These are phyloP conservation scores for Scaptomyza cyrtandrae DNA, from an alignment of 2,888 invertebrate genomes.

Conservation along the genomic window DNA sequence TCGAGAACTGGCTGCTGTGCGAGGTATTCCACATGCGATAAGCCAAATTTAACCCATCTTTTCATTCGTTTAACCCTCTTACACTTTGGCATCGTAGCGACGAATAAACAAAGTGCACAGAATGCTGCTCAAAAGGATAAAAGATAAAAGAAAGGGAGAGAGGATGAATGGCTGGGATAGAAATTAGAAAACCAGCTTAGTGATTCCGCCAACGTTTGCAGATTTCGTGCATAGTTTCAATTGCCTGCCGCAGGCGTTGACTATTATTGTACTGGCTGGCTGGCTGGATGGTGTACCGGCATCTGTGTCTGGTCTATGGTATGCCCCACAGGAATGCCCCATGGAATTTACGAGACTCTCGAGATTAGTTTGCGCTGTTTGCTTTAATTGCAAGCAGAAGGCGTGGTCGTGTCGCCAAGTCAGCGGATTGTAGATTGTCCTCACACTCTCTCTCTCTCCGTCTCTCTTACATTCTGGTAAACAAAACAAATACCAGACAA, in stretches of 20 bases:
- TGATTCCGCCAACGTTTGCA: constrained; percentile 71
- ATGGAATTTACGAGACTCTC: constrained; percentile 75
- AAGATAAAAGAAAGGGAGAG: neutral
- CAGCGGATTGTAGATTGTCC: constrained; percentile 58
- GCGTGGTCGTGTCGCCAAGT: constrained; percentile 73
- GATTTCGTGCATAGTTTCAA: constrained; percentile 72
- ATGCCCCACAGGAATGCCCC: constrained; percentile 67
- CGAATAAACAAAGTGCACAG: constrained; percentile 49
- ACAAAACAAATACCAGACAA: constrained; percentile 24
- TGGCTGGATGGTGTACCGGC: constrained; percentile 8
- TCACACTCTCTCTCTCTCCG: neutral
- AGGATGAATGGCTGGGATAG: constrained; percentile 28
- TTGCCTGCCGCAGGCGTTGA: constrained; percentile 54
- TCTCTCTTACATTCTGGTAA: neutral
- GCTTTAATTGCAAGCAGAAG: constrained; percentile 71
- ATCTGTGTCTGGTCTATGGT: constrained; percentile 15
- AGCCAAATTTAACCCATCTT: constrained; percentile 47
- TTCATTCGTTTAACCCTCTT: constrained; percentile 43
- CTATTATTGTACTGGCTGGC: constrained; percentile 31
- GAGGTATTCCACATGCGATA: constrained; percentile 51
- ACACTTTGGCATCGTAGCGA: constrained; percentile 40
- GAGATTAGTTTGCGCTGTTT: constrained; percentile 76
- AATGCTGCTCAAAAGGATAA: neutral
- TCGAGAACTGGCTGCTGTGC: constrained; percentile 33
- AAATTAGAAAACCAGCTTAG: constrained; percentile 74